These are phyloP conservation scores for Melinaea menophilus DNA, from an alignment of 2,888 invertebrate species.

Conservation along the genomic window DNA sequence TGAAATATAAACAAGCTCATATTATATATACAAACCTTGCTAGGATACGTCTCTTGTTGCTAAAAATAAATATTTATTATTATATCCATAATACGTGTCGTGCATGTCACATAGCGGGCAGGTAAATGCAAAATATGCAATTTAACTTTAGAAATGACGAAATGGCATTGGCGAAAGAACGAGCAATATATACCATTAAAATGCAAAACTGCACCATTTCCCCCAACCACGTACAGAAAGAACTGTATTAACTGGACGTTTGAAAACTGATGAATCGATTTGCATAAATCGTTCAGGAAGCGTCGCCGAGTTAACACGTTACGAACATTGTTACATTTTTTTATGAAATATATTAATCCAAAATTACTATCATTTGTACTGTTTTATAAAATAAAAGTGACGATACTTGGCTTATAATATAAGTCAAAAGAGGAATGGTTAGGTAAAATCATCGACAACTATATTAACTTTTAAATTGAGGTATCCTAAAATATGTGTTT, in stretches of 20 bases:
- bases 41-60: too few species aligned
- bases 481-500: too few species aligned
- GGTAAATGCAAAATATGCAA: slow-evolving; percentile 18
- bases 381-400: too few species aligned
- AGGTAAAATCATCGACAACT: too few species aligned
- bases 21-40: too few species aligned
- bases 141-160: slow-evolving; percentile 27
- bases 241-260: slow-evolving; percentile 71
- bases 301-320: slow-evolving; percentile 41
- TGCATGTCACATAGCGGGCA: slow-evolving; percentile 8
- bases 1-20: too few species aligned
- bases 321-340: slow-evolving; percentile 26
- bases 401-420: too few species aligned
- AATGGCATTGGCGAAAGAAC: slow-evolving; percentile 33
- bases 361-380: too few species aligned
- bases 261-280: slow-evolving; percentile 72
- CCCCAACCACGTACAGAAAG: slow-evolving; percentile 53
- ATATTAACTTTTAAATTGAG: too few species aligned
- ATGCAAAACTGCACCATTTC: slow-evolving; percentile 70
- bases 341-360: neutral
- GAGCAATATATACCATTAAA: slow-evolving; percentile 64
- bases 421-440: too few species aligned
- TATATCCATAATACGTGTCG: too few species aligned
- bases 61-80: too few species aligned
- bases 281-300: slow-evolving; percentile 69